These are phyloP conservation scores for Drosophila emarginata DNA, from an alignment of 2,888 invertebrate species.

Conservation along the genomic window DNA sequence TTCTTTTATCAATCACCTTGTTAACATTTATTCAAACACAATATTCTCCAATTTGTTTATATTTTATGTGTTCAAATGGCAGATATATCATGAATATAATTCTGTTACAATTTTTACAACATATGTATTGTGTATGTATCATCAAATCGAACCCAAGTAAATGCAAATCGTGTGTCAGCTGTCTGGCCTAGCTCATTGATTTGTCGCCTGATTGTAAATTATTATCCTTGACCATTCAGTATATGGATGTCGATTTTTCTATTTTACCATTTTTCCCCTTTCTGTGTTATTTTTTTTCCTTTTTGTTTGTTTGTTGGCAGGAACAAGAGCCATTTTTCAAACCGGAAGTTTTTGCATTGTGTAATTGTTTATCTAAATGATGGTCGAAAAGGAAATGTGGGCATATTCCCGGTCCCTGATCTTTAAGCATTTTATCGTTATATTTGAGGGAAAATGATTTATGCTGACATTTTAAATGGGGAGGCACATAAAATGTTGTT, in stretches of 20 bases:
- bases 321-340: constrained; percentile 18
- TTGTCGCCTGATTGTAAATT: constrained; percentile 35
- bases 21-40: not conserved
- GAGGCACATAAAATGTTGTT: constrained; percentile 35
- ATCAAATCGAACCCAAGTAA: not conserved
- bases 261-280: not conserved
- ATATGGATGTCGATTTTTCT: constrained; percentile 6
- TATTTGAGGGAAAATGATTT: constrained; percentile 53
- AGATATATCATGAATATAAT: not conserved
- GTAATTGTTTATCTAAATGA: constrained; percentile 67
- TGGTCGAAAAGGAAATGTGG: constrained; percentile 55
- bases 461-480: constrained; percentile 58
- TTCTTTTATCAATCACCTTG: not conserved
- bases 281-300: not conserved
- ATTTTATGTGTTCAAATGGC: not conserved
- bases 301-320: not conserved
- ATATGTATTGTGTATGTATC: not conserved
- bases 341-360: constrained; percentile 58
- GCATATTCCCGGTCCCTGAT: constrained; percentile 19
- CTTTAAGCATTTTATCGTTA: constrained; percentile 42
- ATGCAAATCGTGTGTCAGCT: constrained; percentile 13
- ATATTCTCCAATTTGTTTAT: not conserved
- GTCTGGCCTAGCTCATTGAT: constrained; percentile 24
- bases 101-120: not conserved
- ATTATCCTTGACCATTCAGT: constrained; percentile 28